Percentiles rank a stretch among this genome's conserved stretches.
Evolutionary conservation across 2,797 vertebrate genomes (phyloP).

Genomic region (Hoplostethus mediterraneus): DNA sequence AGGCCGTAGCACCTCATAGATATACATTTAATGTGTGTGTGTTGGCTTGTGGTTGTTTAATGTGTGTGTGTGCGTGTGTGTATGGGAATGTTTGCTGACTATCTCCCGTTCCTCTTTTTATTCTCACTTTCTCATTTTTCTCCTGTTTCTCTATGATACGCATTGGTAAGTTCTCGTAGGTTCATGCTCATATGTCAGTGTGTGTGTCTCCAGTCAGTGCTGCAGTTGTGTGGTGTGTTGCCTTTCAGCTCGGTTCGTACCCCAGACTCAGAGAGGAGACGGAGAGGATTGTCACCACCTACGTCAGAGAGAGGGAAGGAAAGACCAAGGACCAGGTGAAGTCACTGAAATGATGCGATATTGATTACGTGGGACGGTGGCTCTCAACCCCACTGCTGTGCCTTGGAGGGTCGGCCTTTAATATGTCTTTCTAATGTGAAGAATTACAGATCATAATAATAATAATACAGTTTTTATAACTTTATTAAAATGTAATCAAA

Average conservation of each 20-base stretch:
- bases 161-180: constrained; percentile 75
- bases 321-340: constrained; percentile 97
- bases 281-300: constrained; percentile 94
- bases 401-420: not conserved
- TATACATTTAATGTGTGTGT: constrained; percentile 17
- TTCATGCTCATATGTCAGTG: constrained; percentile 56
- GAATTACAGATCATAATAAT: not conserved
- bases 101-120: constrained; percentile 72
- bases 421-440: not conserved
- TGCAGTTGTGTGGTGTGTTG: constrained; percentile 67
- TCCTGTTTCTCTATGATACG: constrained; percentile 74
- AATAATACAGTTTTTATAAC: no score
- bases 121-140: constrained; percentile 76
- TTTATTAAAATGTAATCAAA: no score
- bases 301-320: constrained; percentile 93
- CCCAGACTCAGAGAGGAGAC: constrained; percentile 95
- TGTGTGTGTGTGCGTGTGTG: constrained; percentile 34
- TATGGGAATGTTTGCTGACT: constrained; percentile 71
- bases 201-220: constrained; percentile 39
- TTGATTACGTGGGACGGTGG: constrained; percentile 1
- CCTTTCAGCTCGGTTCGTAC: constrained; percentile 91
- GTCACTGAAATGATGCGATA: not conserved
- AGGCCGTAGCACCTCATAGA: constrained; percentile 15
- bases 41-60: constrained; percentile 49
- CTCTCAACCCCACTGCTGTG: not conserved